Base-by-base conservation (phyloP, 2,797 vertebrate genomes). In the Cyclura pinguis region DNA sequence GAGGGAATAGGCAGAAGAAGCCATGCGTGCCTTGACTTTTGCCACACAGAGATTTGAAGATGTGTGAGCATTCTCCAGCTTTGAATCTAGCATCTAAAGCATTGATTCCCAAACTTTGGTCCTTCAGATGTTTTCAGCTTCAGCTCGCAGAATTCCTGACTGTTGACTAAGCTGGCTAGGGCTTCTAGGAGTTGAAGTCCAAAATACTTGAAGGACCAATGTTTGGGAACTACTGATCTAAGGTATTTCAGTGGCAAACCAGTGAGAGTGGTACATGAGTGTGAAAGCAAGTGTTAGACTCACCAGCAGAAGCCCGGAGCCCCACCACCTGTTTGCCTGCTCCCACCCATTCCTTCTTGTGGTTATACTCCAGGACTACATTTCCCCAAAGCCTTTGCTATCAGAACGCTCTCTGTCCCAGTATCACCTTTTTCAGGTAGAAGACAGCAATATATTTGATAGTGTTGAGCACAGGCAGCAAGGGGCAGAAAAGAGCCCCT, bases 401-500 rank as follows among this genome's bases (percentile, higher is more conserved):
- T 52, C 86, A 73, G 35, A 4, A 1, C 67, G 35, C 16, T 16
- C 57, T 16, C 77, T 67, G 16, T 27, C 55, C 32, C 29, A 59
- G 42, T 52, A 92, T 93, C 88, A 99, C 98, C 98, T 97, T 98
- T 95, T 98, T 98, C 96, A 97, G 96, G 95, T 98, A 98, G 94
- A 98, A 99, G 92, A 99, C 89, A 87, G 98, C 95, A 92, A 98
- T 42, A 86, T 98, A 98, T 95, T 99, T 99, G 91, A 97, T 16
- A 14, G 97, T 97, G 96, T 98, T 98, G 94, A 99, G 97, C 86
- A 98, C 88, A 0, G 98, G 98, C 90, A 99, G 96, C 76, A 99
- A 92, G 32, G 98, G 98, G 94, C 98, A 98, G 96, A 98, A 99
- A 29, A 99, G 97, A 82, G 98, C 97, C 29, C 98, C 98, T 0